A percentile compares a stretch with the other conserved stretches of the same genome.
phyloP scores from a whole-genome alignment of 2,888 invertebrate genomes.

The Drosophila melanosoma region DNA sequence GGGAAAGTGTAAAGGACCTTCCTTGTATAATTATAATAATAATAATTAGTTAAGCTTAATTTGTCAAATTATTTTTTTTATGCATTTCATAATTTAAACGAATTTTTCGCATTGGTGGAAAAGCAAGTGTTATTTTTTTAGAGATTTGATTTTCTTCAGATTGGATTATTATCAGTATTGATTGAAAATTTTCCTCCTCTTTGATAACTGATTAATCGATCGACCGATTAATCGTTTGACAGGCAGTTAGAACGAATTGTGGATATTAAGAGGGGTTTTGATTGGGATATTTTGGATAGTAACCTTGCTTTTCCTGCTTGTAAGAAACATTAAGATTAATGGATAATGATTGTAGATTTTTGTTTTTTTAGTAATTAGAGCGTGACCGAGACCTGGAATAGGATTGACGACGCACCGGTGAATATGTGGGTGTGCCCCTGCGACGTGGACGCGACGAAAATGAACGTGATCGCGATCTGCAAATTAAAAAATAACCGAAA shows the following conservation, averaged over 20 bases:
- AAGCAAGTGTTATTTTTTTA: conserved; percentile 51
- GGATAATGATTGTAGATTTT: conserved; percentile 67
- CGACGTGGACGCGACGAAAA: conserved; percentile 91
- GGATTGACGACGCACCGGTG: conserved; percentile 93
- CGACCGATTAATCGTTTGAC: conserved; percentile 8
- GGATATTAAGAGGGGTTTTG: conserved; percentile 8
- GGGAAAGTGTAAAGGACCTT: conserved; percentile 51
- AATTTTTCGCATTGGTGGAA: conserved; percentile 44
- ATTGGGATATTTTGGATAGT: conserved; percentile 26
- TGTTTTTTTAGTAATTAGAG: conserved; percentile 84
- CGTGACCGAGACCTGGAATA: conserved; percentile 92
- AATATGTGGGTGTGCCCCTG: conserved; percentile 96
- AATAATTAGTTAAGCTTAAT: conserved; percentile 37
- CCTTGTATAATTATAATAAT: conserved; percentile 36
- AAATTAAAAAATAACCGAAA: conserved; percentile 27
- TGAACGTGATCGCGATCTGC: conserved; percentile 89
- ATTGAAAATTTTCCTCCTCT: conserved; percentile 16
- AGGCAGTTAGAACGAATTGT: conserved; percentile 16
- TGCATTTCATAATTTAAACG: conserved; percentile 48
- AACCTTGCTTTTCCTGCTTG: conserved; percentile 76
- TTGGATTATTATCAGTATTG: conserved; percentile 23
- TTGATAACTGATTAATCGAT: conserved; percentile 28
- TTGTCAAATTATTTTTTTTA: conserved; percentile 47
- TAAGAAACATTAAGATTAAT: conserved; percentile 77
- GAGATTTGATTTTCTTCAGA: conserved; percentile 25